phyloP scores from a whole-genome alignment of 2,888 invertebrate genomes.

The Biston stratarius region DNA sequence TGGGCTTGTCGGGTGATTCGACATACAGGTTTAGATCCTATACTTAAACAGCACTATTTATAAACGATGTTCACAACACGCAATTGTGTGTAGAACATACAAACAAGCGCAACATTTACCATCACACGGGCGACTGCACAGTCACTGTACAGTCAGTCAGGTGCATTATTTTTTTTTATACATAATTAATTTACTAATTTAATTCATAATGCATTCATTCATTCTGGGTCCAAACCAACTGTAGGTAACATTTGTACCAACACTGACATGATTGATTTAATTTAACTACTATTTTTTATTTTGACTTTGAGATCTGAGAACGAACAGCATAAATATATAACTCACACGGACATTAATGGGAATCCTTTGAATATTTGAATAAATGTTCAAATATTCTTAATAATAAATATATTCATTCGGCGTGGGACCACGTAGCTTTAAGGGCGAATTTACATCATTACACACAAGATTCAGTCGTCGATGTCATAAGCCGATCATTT shows the following conservation, averaged over 20 bases:
- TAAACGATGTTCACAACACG: neutral
- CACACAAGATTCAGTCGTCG: conserved; percentile 50
- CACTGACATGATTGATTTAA: too few species aligned
- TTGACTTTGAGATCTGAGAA: neutral
- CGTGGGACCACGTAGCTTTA: conserved; percentile 50
- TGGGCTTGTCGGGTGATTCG: neutral
- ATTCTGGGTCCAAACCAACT: too few species aligned
- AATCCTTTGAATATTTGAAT: conserved; percentile 37
- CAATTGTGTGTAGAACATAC: neutral
- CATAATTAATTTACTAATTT: too few species aligned
- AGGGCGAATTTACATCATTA: conserved; percentile 51
- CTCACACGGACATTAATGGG: conserved; percentile 20
- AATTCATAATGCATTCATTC: too few species aligned
- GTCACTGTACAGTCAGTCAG: too few species aligned
- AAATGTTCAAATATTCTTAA: conserved; percentile 16
- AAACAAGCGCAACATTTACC: neutral
- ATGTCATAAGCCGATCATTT: conserved; percentile 52
- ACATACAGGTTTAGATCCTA: conserved; percentile 3
- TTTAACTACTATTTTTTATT: too few species aligned
- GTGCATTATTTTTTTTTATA: too few species aligned
- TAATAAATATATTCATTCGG: conserved; percentile 41
- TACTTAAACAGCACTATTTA: conserved; percentile 1
- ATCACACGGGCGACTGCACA: neutral
- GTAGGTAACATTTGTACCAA: too few species aligned
- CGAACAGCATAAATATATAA: conserved; percentile 6